phyloP scores from a whole-genome alignment of 2,888 invertebrate genomes.

The Lomographa bimaculata region DNA sequence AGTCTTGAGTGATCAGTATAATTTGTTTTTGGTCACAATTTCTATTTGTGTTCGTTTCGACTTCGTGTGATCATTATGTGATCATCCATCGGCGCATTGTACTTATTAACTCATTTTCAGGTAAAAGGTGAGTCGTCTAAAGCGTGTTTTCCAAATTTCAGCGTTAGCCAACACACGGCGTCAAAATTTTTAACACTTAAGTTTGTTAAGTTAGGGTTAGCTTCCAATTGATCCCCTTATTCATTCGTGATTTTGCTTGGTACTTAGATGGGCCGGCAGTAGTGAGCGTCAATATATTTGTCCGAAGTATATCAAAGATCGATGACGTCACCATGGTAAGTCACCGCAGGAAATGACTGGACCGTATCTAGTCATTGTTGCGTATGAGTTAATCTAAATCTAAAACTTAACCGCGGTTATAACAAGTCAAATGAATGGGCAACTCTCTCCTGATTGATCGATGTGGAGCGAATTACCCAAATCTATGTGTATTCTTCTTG shows the following conservation, averaged over 20 bases:
- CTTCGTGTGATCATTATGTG: slow-evolving; percentile 39
- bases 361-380: slow-evolving; percentile 66
- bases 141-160: slow-evolving; percentile 31
- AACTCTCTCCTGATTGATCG: slow-evolving; percentile 62
- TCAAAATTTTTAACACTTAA: slow-evolving; percentile 38
- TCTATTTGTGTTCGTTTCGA: slow-evolving; percentile 41
- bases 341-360: slow-evolving; percentile 74
- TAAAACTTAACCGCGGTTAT: slow-evolving; percentile 47
- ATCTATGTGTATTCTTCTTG: slow-evolving; percentile 52
- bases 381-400: slow-evolving; percentile 50
- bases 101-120: slow-evolving; percentile 42
- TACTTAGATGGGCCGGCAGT: slow-evolving; percentile 95
- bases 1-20: slow-evolving; percentile 47
- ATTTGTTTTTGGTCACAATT: slow-evolving; percentile 44
- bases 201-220: slow-evolving; percentile 46
- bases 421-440: slow-evolving; percentile 83
- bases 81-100: slow-evolving; percentile 29
- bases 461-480: slow-evolving; percentile 70
- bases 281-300: slow-evolving; percentile 99
- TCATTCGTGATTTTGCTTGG: slow-evolving; percentile 79
- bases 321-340: slow-evolving; percentile 99
- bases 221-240: slow-evolving; percentile 53
- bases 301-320: slow-evolving; percentile 99
- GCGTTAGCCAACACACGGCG: slow-evolving; percentile 23
- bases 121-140: slow-evolving; percentile 52